Conservation (phyloP, 2,113 vertebrate species). For the Megalops atlanticus region DNA sequence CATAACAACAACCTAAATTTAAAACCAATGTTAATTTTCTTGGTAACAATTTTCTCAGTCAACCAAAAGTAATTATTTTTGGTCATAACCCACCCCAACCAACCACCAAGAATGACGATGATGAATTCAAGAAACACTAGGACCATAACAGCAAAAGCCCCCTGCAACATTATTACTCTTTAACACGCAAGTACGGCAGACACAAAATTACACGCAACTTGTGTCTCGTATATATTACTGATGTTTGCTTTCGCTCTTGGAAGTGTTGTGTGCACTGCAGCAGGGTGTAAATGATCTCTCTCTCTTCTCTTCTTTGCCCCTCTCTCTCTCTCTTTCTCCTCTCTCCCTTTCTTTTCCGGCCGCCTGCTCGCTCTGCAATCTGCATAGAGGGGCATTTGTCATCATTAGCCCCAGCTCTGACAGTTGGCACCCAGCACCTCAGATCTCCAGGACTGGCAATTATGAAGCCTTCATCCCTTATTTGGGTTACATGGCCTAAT, state of each 20-base stretch:
- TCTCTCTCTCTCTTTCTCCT: slow-evolving; percentile 51
- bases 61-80: neutral
- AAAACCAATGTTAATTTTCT: neutral
- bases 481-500: slow-evolving; percentile 78
- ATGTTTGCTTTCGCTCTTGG: neutral
- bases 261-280: neutral
- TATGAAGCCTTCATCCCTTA: slow-evolving; percentile 82
- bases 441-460: slow-evolving; percentile 90
- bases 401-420: slow-evolving; percentile 98
- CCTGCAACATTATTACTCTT: neutral
- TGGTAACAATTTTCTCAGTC: too few species aligned
- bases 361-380: slow-evolving; percentile 83
- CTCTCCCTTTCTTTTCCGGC: slow-evolving; percentile 51
- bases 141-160: neutral
- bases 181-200: too few species aligned
- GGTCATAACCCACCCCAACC: too few species aligned
- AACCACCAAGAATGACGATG: too few species aligned
- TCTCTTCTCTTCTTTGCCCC: neutral
- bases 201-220: neutral
- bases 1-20: neutral
- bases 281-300: neutral
- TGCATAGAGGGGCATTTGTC: slow-evolving; percentile 99
- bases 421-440: slow-evolving; percentile 97
- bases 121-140: too few species aligned
- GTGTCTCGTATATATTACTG: neutral